These are phyloP conservation scores for Axea sp. DNA, from an alignment of 2,888 invertebrate genomes.

Conservation along the genomic window DNA sequence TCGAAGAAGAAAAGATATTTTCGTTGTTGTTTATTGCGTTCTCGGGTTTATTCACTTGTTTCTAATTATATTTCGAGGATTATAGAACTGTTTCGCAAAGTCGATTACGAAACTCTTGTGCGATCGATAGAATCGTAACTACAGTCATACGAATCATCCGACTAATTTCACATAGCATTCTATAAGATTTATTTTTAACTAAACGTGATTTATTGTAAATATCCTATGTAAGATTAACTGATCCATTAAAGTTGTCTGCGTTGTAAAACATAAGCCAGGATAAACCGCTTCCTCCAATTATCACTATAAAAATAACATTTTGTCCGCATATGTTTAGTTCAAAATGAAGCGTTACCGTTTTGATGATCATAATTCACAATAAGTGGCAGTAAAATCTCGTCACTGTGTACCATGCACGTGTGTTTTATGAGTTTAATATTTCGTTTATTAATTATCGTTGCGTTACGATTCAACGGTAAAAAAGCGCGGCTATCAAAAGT, in stretches of 20 bases:
- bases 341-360: constrained; percentile 27
- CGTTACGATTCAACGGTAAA: too few relatives aligned
- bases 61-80: constrained; percentile 77
- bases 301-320: constrained; percentile 31
- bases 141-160: constrained; percentile 9
- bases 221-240: background rate
- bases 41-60: constrained; percentile 64
- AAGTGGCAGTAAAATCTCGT: constrained; percentile 24
- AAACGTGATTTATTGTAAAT: constrained; percentile 5
- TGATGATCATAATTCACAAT: constrained; percentile 35
- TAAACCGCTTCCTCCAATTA: constrained; percentile 11
- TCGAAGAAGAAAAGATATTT: constrained; percentile 70
- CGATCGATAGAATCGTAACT: constrained; percentile 50
- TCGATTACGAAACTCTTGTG: constrained; percentile 74
- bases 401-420: constrained; percentile 4
- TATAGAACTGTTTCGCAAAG: constrained; percentile 78
- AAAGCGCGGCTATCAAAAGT: too few relatives aligned
- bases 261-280: background rate
- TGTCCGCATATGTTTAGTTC: constrained; percentile 20
- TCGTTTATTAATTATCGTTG: constrained; percentile 16
- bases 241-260: background rate
- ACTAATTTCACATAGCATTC: constrained; percentile 7
- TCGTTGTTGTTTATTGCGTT: constrained; percentile 75
- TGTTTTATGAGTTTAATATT: constrained; percentile 17
- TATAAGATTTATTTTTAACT: constrained; percentile 10